Conservation (phyloP, 1,140 invertebrate genomes). For the Stegodyphus mimosarum region DNA sequence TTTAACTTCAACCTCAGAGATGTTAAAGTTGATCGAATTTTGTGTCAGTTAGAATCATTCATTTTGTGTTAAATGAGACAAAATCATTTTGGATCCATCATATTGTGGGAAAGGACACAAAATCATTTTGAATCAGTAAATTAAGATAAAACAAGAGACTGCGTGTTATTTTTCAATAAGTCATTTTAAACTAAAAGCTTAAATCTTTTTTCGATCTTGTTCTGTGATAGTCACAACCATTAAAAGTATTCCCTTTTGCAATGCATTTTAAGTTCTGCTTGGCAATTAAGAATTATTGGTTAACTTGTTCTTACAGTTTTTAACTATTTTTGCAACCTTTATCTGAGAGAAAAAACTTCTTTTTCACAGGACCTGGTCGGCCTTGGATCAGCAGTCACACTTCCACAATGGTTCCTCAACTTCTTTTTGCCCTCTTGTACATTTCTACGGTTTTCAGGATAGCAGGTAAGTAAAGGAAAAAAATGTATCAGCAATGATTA, state of each 20-base stretch:
- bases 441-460: slow-evolving; percentile 57
- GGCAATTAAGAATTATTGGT: not conserved
- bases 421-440: slow-evolving; percentile 54
- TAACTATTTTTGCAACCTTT: not conserved
- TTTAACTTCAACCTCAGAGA: too few species aligned
- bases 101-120: too few species aligned
- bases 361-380: slow-evolving; percentile 52
- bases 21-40: too few species aligned
- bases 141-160: too few species aligned
- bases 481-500: too few species aligned
- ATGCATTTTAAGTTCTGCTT: not conserved
- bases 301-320: not conserved
- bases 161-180: too few species aligned
- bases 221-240: not conserved
- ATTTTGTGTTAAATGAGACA: too few species aligned
- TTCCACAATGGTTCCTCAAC: slow-evolving; percentile 56
- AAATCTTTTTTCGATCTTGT: not conserved
- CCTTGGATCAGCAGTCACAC: slow-evolving; percentile 40
- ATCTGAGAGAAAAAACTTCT: not conserved
- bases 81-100: too few species aligned
- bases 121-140: too few species aligned
- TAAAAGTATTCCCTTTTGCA: not conserved
- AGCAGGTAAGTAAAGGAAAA: slow-evolving; percentile 38
- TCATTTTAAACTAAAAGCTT: not conserved
- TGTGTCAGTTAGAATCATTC: too few species aligned